phyloP scores from a whole-genome alignment of 2,888 invertebrate genomes.

The Heliconius charithonia region DNA sequence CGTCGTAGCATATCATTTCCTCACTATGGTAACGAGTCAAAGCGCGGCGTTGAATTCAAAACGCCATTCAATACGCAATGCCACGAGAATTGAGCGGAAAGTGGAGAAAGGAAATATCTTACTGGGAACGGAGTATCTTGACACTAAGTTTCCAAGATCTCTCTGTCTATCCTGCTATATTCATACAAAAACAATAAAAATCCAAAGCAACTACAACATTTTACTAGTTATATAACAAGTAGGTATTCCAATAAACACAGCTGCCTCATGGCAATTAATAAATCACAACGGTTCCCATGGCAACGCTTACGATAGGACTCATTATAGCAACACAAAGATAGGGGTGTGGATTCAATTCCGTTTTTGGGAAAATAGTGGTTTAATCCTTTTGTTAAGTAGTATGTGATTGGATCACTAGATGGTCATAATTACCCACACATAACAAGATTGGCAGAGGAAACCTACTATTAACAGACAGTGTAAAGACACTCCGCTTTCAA shows the following conservation, averaged over 20 bases:
- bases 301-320: slow-evolving; percentile 30
- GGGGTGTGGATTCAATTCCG: slow-evolving; percentile 21
- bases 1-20: too few species aligned
- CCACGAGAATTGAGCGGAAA: background rate
- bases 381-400: background rate
- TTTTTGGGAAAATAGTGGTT: background rate
- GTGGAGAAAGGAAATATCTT: too few species aligned
- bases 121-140: background rate
- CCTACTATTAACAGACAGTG: background rate
- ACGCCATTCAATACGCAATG: background rate
- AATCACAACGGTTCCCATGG: slow-evolving; percentile 36
- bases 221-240: background rate
- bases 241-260: slow-evolving; percentile 28
- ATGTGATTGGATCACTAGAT: background rate
- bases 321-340: slow-evolving; percentile 16
- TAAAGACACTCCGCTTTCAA: background rate
- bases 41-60: too few species aligned
- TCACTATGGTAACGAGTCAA: too few species aligned
- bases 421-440: too few species aligned
- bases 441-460: too few species aligned
- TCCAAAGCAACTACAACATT: too few species aligned
- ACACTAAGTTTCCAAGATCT: background rate
- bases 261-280: slow-evolving; percentile 34
- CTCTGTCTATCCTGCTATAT: background rate
- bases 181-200: background rate